A percentile compares a stretch with the other conserved stretches of the same genome.
phyloP scores from a whole-genome alignment of 2,888 invertebrate genomes.

The Cheilosia variabilis region DNA sequence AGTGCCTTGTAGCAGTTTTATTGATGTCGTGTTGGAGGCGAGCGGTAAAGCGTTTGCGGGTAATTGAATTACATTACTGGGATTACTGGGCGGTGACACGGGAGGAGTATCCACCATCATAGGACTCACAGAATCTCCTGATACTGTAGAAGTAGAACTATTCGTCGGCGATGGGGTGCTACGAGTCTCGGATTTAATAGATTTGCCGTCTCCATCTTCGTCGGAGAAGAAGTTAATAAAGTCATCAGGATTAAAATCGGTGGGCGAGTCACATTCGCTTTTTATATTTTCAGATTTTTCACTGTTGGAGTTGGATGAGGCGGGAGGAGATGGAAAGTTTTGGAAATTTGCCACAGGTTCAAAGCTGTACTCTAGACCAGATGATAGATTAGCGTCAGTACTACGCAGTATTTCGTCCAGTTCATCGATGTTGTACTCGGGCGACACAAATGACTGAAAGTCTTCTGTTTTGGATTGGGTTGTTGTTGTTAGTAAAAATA shows the following conservation, averaged over 20 bases:
- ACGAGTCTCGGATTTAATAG: slow-evolving; percentile 76
- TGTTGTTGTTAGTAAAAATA: not conserved
- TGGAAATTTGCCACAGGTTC: slow-evolving; percentile 75
- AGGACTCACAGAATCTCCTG: slow-evolving; percentile 6
- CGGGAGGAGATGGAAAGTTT: slow-evolving; percentile 76
- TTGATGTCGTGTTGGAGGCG: slow-evolving; percentile 42
- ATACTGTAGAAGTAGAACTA: slow-evolving; percentile 78
- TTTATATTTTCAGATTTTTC: slow-evolving; percentile 32
- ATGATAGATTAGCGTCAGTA: slow-evolving; percentile 78
- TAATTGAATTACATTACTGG: slow-evolving; percentile 70
- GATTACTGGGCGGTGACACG: slow-evolving; percentile 79
- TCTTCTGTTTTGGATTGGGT: slow-evolving; percentile 22
- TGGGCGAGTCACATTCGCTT: slow-evolving; percentile 65
- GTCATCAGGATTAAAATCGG: slow-evolving; percentile 80
- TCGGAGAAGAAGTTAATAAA: slow-evolving; percentile 80
- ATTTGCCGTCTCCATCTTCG: slow-evolving; percentile 77
- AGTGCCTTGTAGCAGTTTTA: slow-evolving; percentile 78
- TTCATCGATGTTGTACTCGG: slow-evolving; percentile 79
- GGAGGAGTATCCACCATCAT: slow-evolving; percentile 79
- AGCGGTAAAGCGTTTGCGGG: slow-evolving; percentile 44
- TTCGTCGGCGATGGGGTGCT: slow-evolving; percentile 81
- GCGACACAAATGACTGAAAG: slow-evolving; percentile 76
- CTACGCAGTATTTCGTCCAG: slow-evolving; percentile 80
- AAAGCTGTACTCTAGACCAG: slow-evolving; percentile 40
- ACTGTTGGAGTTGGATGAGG: slow-evolving; percentile 60